Evolutionary conservation across 1,140 invertebrate genomes (phyloP), one percentile per base, ranked within the genome.

Genomic region (Bombus breviceps): DNA sequence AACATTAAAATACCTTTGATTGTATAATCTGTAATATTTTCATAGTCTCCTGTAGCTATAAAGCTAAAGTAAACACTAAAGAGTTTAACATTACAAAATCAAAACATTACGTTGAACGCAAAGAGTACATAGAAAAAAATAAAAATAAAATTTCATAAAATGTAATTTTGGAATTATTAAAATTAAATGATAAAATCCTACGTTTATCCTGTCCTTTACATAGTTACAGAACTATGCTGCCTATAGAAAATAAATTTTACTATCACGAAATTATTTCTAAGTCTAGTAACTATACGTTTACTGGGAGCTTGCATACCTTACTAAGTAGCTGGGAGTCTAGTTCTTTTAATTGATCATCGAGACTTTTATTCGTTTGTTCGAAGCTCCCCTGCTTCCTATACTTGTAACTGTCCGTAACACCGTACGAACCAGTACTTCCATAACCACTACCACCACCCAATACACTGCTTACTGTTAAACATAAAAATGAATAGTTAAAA

Each of bases 271-370:
- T 79, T 25, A 25, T 32, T 72, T 64, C 57, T 72, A 72, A 34
- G 37, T 64, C 47, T 77, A 74, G 22, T 37, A n/a, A 84, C 59
- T 85, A 85, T 80, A 85, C 83, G 37, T 85, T 79, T 77, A 74
- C 71, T 88, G 59, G 77, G 39, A 93, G 91, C 93, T 87, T 93
- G 92, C 95, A 95, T 96, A 97, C 97, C 97, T 97, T 97, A 95
- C 96, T 97, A 88, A 97, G 95, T 81, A 97, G 95, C 87, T 97
- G 97, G 83, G 96, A 97, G 92, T 98, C 97, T 86, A 98, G 96
- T 94, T 98, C 97, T 95, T 98, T 98, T 81, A 98, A 94, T 94
- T 98, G 97, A 94, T 97, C 97, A 92, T 98, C 97, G 82, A 98
- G 96, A 73, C 97, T 97, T 91, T 97, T 97, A 90, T 97, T 97